Percentiles rank a stretch among this genome's conserved stretches.
Evolutionary conservation across 2,888 invertebrate species (phyloP).

Genomic region (Lasioglossum pauxillum): DNA sequence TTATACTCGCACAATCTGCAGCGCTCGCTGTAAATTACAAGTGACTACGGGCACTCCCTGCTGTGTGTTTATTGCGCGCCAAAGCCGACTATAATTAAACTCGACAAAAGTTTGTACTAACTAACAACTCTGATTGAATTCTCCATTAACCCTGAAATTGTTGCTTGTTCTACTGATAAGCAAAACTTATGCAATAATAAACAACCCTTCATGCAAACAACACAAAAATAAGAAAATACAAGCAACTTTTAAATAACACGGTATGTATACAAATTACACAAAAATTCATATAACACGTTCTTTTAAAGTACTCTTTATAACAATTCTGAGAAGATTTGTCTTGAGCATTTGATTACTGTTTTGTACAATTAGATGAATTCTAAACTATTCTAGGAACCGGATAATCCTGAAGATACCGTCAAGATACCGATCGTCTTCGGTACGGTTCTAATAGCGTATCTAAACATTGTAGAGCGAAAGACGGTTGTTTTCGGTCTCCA

Average conservation of each 20-base stretch:
- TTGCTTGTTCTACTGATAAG: background rate
- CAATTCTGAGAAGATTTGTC: background rate
- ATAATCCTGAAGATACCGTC: too few species aligned
- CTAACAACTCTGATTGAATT: background rate
- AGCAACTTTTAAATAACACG: background rate
- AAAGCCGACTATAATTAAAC: background rate
- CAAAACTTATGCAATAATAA: background rate
- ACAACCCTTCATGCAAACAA: too few species aligned
- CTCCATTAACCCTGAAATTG: background rate
- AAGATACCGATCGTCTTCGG: background rate
- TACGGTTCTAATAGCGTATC: background rate
- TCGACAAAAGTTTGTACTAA: background rate
- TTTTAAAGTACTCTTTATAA: background rate
- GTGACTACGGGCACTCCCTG: background rate
- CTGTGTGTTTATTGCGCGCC: background rate
- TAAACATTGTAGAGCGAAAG: background rate
- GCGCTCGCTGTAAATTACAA: background rate
- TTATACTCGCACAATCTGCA: background rate
- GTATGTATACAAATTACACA: too few species aligned
- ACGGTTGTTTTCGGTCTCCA: background rate
- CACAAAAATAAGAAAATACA: background rate
- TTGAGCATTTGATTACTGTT: background rate
- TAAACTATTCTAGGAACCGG: too few species aligned
- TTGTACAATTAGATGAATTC: too few species aligned
- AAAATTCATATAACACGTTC: background rate